Evolutionary conservation across 23 tunicate genomes (phyloP).

Genomic region (Halocynthia aurantium): DNA sequence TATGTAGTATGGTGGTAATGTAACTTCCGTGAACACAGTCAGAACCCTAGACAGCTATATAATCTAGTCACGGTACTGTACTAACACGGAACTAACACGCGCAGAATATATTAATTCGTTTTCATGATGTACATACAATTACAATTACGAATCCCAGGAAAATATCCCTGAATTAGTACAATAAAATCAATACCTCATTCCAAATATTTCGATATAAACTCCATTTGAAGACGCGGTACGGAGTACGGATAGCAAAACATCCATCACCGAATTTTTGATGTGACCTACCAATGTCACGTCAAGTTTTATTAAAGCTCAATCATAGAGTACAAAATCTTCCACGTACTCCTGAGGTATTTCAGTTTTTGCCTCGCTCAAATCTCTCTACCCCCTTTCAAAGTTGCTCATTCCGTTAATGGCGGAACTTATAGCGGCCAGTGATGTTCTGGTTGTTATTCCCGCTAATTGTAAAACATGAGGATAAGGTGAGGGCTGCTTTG

Average conservation of each 20-base stretch:
- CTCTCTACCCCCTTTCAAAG: neutral
- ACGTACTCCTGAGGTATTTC: neutral
- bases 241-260: slow-evolving; percentile 26
- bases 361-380: neutral
- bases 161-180: neutral
- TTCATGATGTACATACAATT: no score
- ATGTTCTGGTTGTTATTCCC: slow-evolving; percentile 18
- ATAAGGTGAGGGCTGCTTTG: neutral
- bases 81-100: neutral
- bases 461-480: slow-evolving; percentile 13
- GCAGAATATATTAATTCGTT: no score
- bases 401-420: slow-evolving; percentile 8
- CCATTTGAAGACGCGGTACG: slow-evolving; percentile 10
- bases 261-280: slow-evolving; percentile 9
- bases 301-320: slow-evolving; percentile 20
- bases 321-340: neutral
- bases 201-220: slow-evolving; percentile 22
- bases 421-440: slow-evolving; percentile 25
- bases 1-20: neutral
- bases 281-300: slow-evolving; percentile 34
- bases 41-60: slow-evolving; percentile 4
- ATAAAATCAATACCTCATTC: slow-evolving; percentile 22
- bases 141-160: no score
- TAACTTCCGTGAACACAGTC: no score
- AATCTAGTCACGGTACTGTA: no score